Base-by-base conservation (phyloP, 2,797 vertebrate species). In the Mus spretus region DNA sequence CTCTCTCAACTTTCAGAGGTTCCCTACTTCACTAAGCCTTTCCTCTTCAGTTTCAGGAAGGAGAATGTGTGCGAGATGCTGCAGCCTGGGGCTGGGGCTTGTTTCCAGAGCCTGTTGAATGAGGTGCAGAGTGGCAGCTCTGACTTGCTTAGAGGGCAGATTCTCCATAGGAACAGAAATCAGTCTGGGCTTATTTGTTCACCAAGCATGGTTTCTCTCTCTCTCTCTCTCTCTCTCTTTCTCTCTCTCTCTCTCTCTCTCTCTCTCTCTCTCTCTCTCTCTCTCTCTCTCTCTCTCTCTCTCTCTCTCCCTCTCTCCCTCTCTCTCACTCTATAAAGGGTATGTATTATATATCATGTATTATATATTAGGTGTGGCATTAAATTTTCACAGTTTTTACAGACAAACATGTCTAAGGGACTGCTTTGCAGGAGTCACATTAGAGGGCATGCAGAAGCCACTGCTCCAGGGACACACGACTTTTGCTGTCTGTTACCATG, bases 41-140 rank as follows among this genome's bases (percentile, higher is more conserved):
- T 93, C 47, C n/a, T 86, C 72, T 85, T 91, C 26, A 26, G 67
- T 22, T 91, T 65, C 63, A 85, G 79, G 47, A 65, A 24, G 74
- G 20, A 47, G 40, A 84, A 50, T 50, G 44, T 70, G 3, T 31
- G 47, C 12, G 11, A 83, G 40, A 19, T 50, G 44, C n/a, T 89
- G 47, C 83, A n/a, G 34, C 77, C 15, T n/a, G 37, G 55, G 77
- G n/a, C 15, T n/a, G 37, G 63, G 77, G n/a, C 8, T 70, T 59
- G 10, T 17, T 50, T 74, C 31, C 6, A n/a, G 44, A 50, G 44
- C 37, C 65, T 34, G 24, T 65, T 13, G 44, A 84, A 31, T 15
- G 26, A 78, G 34, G 28, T 34, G 22, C 50, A 44, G 63, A 91
- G 57, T 34, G 5, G 12, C 40, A 79, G 34, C 44, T 72, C 59